A percentile compares a stretch with the other conserved stretches of the same genome.
Conservation (phyloP, 2,888 invertebrate species). For the Malacosoma neustria region DNA sequence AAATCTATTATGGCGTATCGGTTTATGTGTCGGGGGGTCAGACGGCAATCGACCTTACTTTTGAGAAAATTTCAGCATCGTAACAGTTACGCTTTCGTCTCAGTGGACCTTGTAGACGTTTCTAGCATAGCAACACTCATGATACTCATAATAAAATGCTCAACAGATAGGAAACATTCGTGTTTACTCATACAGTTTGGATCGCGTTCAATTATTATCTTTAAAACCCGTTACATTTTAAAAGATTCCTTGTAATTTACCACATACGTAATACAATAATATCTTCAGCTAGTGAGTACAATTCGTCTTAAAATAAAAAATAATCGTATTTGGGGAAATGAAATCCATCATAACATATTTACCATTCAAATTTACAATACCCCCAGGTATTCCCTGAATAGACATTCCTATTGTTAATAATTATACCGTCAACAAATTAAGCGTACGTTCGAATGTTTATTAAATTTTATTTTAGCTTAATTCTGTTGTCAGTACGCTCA, state of each 20-base stretch:
- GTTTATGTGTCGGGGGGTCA: too few relatives aligned
- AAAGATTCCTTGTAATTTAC: too few relatives aligned
- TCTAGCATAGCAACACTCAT: neutral
- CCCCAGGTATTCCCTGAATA: neutral
- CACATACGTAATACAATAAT: too few relatives aligned
- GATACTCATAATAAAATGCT: too few relatives aligned
- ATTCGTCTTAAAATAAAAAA: too few relatives aligned
- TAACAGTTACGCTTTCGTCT: neutral
- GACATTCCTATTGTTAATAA: neutral
- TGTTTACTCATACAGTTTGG: too few relatives aligned
- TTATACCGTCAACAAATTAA: neutral
- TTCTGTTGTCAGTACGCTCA: neutral
- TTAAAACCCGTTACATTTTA: too few relatives aligned
- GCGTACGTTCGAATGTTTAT: neutral
- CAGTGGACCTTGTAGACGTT: neutral
- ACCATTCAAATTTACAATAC: neutral
- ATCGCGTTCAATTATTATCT: too few relatives aligned
- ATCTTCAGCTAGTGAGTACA: too few relatives aligned
- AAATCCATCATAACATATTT: neutral
- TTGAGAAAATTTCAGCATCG: conserved; percentile 4
- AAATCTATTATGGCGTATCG: conserved; percentile 27
- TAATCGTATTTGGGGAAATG: neutral
- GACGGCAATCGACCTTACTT: too few relatives aligned
- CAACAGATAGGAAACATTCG: too few relatives aligned
- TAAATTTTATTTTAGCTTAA: neutral